Conservation (phyloP, 1,140 invertebrate genomes). For the Tenebrio molitor region DNA sequence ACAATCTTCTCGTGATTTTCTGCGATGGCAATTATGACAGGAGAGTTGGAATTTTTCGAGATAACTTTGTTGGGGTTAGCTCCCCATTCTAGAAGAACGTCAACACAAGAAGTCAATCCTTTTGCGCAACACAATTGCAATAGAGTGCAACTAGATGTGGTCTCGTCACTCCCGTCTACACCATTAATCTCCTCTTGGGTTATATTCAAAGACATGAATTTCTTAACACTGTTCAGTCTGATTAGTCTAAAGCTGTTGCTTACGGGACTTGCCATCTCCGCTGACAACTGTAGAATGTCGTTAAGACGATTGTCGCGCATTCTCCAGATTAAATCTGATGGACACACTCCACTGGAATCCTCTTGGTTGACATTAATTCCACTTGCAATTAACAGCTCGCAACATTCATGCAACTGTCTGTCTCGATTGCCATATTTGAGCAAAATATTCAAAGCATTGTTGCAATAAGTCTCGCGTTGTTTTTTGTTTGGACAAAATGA, state of each 20-base stretch:
- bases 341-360: conserved; percentile 10
- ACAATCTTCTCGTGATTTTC: background rate
- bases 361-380: conserved; percentile 13
- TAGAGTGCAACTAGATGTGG: conserved; percentile 10
- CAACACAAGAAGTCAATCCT: conserved; percentile 10
- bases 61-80: background rate
- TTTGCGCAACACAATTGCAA: conserved; percentile 19
- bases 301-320: background rate
- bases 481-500: background rate
- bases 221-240: background rate
- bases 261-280: background rate
- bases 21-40: background rate
- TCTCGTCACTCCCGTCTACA: background rate
- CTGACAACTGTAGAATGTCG: background rate
- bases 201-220: background rate
- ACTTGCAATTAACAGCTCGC: background rate
- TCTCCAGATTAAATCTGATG: background rate
- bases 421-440: conserved; percentile 16
- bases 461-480: background rate
- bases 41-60: background rate
- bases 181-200: background rate
- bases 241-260: background rate
- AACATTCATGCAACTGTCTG: background rate
- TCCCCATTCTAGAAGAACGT: background rate
- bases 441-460: conserved; percentile 15